These are phyloP conservation scores for Cheirogaleus major DNA, from an alignment of 2,797 vertebrate genomes.

Conservation along the genomic window DNA sequence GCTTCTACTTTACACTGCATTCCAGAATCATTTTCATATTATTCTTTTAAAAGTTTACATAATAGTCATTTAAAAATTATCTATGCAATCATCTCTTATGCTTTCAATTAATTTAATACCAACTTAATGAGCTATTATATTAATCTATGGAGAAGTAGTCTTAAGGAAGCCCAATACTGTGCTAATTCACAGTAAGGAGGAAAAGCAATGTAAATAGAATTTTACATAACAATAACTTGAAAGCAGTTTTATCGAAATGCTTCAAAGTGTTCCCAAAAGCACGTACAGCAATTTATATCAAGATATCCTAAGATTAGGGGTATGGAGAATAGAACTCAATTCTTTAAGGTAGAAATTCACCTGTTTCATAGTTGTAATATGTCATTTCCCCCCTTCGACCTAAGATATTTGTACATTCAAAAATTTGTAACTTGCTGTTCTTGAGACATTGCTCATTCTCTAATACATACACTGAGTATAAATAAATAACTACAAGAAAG, in stretches of 20 bases:
- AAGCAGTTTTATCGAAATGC: constrained; percentile 79
- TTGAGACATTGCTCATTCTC: constrained; percentile 82
- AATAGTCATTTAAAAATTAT: constrained; percentile 78
- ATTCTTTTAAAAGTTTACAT: constrained; percentile 77
- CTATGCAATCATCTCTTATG: constrained; percentile 57
- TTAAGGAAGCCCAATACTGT: constrained; percentile 78
- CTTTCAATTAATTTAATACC: constrained; percentile 66
- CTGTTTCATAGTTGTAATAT: constrained; percentile 75
- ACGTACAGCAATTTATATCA: constrained; percentile 80
- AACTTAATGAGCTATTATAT: constrained; percentile 72
- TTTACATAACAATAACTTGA: constrained; percentile 79
- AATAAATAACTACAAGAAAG: constrained; percentile 88
- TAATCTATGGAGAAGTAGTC: constrained; percentile 79
- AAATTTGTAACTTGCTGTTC: constrained; percentile 80
- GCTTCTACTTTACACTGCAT: constrained; percentile 58
- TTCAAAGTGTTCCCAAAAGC: constrained; percentile 83
- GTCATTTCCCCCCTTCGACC: constrained; percentile 77
- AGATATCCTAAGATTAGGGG: constrained; percentile 74
- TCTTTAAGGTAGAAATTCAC: constrained; percentile 72
- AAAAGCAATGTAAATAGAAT: constrained; percentile 81
- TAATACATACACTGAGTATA: constrained; percentile 86
- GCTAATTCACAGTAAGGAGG: constrained; percentile 80
- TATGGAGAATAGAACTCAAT: constrained; percentile 72
- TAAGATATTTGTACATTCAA: constrained; percentile 86
- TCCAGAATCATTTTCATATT: constrained; percentile 77